phyloP scores from a whole-genome alignment of 2,797 vertebrate genomes.

The Mycteria americana region DNA sequence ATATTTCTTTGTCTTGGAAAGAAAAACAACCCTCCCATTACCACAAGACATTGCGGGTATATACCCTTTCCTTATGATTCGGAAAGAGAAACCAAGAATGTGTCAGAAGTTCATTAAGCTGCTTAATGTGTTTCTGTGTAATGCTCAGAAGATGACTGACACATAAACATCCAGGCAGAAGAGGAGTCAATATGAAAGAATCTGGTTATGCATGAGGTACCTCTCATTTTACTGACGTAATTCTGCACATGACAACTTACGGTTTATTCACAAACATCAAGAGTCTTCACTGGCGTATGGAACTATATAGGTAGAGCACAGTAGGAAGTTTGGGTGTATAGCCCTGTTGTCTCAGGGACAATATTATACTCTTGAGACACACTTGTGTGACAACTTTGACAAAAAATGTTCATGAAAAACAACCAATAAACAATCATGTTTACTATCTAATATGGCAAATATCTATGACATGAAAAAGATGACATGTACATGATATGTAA shows the following conservation, averaged over 20 bases:
- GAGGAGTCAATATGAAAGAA: neutral
- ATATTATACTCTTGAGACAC: neutral
- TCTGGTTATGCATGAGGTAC: neutral
- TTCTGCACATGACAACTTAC: neutral
- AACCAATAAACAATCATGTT: neutral
- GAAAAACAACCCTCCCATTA: neutral
- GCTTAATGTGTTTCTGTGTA: neutral
- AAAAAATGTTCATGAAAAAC: neutral
- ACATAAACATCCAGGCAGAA: neutral
- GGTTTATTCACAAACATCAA: neutral
- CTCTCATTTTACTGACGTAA: neutral
- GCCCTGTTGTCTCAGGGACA: neutral
- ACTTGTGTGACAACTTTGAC: neutral
- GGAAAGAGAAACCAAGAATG: neutral
- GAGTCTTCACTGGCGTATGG: neutral
- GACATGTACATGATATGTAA: neutral
- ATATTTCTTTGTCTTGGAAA: neutral
- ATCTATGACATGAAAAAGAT: neutral
- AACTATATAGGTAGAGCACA: neutral
- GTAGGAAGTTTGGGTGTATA: neutral
- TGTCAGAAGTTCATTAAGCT: neutral
- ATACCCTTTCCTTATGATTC: neutral
- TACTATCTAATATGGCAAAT: neutral
- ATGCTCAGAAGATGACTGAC: neutral
- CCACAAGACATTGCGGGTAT: neutral